These are phyloP conservation scores for Himantopus leucocephalus DNA, from an alignment of 2,113 vertebrate genomes.

Conservation along the genomic window DNA sequence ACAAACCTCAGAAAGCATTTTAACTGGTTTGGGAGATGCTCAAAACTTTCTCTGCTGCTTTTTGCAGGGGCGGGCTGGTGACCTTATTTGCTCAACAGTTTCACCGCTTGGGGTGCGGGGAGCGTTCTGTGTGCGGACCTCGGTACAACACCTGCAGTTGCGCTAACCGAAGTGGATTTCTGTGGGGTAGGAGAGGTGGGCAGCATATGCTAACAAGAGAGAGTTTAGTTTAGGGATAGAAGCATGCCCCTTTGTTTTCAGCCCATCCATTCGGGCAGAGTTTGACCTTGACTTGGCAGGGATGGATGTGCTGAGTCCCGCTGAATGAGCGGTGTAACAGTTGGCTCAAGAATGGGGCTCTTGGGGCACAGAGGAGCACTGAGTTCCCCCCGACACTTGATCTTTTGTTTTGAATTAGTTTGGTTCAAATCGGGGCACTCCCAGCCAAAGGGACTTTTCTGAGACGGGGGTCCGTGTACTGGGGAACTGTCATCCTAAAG, in stretches of 20 bases:
- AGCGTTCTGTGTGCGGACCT: accelerated
- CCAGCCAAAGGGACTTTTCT: accelerated
- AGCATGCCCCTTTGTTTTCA: neutral
- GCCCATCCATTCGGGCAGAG: neutral
- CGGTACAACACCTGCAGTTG: accelerated
- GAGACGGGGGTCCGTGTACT: neutral
- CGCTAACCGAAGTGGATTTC: neutral
- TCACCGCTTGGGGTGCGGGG: accelerated
- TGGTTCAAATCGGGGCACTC: accelerated
- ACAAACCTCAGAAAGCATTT: neutral
- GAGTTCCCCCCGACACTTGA: neutral
- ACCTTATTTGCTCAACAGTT: neutral
- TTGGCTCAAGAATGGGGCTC: neutral
- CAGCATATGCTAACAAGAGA: neutral
- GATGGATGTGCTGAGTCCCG: accelerated
- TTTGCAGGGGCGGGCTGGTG: accelerated
- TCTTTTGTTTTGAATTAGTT: neutral
- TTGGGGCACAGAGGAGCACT: neutral
- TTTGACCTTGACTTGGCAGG: neutral
- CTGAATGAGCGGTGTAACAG: neutral
- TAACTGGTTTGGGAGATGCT: neutral
- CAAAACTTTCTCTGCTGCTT: neutral
- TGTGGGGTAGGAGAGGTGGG: neutral
- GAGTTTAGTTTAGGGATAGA: neutral
- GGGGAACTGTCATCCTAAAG: neutral